phyloP scores from a whole-genome alignment of 2,113 vertebrate species.

The Pan troglodytes region NHGRI_mPanTro3-v2.1_pri NC_086015.1:17656501-17657000 shows the following conservation, averaged over 20 bases:
- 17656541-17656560: background rate
- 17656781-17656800: accelerated
- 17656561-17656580: accelerated
- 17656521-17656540: background rate
- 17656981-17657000: too few relatives aligned
- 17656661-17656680: background rate
- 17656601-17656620: accelerated
- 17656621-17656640: background rate
- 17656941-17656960: background rate
- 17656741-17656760: background rate
- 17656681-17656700: background rate
- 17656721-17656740: background rate
- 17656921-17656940: background rate
- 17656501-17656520: too few relatives aligned
- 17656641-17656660: background rate
- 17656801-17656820: too few relatives aligned
- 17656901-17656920: background rate
- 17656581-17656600: accelerated
- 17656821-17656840: accelerated
- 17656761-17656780: too few relatives aligned
- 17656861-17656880: background rate
- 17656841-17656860: accelerated
- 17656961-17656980: background rate
- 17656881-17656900: background rate
- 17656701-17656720: background rate